A percentile compares a stretch with the other conserved stretches of the same genome.
Conservation (phyloP, 2,113 vertebrate genomes). For the Stegostoma tigrinum region DNA sequence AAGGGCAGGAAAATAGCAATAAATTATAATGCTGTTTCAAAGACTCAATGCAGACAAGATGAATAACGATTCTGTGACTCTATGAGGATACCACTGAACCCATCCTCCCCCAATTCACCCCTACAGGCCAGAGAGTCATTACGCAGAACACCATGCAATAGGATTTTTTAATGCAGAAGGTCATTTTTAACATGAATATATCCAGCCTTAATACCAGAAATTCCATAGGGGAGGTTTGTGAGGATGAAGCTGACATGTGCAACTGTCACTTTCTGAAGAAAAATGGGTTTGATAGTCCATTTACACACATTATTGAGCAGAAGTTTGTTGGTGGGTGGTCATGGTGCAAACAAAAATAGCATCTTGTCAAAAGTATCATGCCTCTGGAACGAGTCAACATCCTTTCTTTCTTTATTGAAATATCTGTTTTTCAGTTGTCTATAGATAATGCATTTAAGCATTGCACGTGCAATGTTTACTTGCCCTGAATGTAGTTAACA, state of each 20-base stretch:
- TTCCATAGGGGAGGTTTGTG: neutral
- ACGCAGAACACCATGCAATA: neutral
- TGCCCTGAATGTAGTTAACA: neutral
- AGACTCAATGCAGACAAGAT: no score
- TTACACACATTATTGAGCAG: neutral
- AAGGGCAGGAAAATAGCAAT: no score
- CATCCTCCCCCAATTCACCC: no score
- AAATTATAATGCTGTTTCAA: no score
- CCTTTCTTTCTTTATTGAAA: neutral
- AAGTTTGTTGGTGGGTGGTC: neutral
- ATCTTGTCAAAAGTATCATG: neutral
- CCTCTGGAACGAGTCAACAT: neutral
- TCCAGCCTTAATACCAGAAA: neutral
- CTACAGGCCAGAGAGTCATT: neutral
- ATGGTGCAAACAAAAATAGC: neutral
- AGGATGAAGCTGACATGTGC: no score
- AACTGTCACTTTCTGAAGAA: neutral
- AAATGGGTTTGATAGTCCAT: neutral
- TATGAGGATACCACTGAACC: no score
- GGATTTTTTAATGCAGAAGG: neutral
- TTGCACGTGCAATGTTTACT: neutral
- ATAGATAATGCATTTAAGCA: neutral
- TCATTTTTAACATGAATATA: neutral
- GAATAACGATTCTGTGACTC: no score
- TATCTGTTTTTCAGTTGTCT: neutral